Percentiles rank a stretch among this genome's conserved stretches.
phyloP scores from a whole-genome alignment of 2,113 vertebrate species.

The Centrocercus urophasianus region DNA sequence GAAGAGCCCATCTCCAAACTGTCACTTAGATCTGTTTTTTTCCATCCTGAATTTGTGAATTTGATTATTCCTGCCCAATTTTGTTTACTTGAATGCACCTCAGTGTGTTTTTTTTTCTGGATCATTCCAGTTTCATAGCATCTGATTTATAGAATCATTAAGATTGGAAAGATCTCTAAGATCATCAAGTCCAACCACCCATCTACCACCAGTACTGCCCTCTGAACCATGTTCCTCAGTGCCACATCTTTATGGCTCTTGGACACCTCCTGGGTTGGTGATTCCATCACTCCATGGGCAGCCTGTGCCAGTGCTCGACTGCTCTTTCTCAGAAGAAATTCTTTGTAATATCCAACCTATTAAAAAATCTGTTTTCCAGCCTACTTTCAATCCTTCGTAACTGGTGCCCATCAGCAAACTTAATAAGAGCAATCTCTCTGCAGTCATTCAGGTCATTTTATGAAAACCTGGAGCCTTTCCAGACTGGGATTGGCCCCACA shows the following conservation, averaged over 20 bases:
- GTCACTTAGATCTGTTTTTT: not conserved
- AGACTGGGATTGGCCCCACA: not conserved
- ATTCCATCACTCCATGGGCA: too few relatives aligned
- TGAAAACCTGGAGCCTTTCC: not conserved
- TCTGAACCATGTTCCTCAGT: too few relatives aligned
- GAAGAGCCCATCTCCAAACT: not conserved
- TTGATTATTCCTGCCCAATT: not conserved
- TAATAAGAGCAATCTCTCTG: not conserved
- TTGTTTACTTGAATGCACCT: not conserved
- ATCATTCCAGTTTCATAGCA: not conserved
- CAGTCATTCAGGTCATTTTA: not conserved
- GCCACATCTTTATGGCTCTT: too few relatives aligned
- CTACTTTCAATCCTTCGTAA: not conserved
- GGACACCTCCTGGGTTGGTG: too few relatives aligned
- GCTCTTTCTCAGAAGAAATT: too few relatives aligned
- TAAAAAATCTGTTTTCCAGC: not conserved
- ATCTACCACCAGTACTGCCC: too few relatives aligned
- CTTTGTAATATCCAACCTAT: too few relatives aligned
- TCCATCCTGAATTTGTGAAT: not conserved
- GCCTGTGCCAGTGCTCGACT: too few relatives aligned
- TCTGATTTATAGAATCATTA: too few relatives aligned
- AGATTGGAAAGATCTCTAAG: too few relatives aligned
- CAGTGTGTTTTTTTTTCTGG: not conserved
- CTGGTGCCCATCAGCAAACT: not conserved
- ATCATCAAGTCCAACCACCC: too few relatives aligned